Conservation (phyloP, 2,888 invertebrate genomes). For the Tiphia femorata region DNA sequence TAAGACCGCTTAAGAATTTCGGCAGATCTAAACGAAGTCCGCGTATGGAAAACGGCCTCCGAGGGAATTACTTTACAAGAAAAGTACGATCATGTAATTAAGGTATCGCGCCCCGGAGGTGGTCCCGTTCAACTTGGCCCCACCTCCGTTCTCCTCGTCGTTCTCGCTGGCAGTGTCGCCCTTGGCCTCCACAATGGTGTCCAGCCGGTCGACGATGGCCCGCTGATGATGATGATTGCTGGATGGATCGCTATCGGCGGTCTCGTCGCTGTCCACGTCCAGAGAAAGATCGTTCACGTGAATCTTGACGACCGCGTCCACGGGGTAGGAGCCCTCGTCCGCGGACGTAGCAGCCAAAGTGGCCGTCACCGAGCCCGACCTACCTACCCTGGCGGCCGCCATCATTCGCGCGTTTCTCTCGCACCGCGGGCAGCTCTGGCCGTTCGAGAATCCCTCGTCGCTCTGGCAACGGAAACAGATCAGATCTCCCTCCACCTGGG, state of each 20-base stretch:
- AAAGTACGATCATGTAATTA: slow-evolving; percentile 64
- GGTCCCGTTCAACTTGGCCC: slow-evolving; percentile 55
- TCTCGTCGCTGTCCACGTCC: slow-evolving; percentile 57
- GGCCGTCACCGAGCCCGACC: slow-evolving; percentile 24
- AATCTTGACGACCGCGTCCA: slow-evolving; percentile 59
- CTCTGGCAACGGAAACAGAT: slow-evolving; percentile 64
- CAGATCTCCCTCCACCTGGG: slow-evolving; percentile 58
- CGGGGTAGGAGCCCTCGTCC: slow-evolving; percentile 53
- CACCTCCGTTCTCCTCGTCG: slow-evolving; percentile 53
- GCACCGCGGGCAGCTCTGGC: slow-evolving; percentile 51
- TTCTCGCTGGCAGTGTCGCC: slow-evolving; percentile 57
- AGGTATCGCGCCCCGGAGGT: slow-evolving; percentile 56
- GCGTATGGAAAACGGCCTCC: too few species aligned
- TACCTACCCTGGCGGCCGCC: slow-evolving; percentile 23
- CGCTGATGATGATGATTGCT: slow-evolving; percentile 28
- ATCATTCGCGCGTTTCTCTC: slow-evolving; percentile 43
- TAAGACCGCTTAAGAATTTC: too few species aligned
- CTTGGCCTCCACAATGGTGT: slow-evolving; percentile 62
- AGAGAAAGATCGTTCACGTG: slow-evolving; percentile 57
- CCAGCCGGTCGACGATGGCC: slow-evolving; percentile 51
- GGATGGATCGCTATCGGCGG: slow-evolving; percentile 46
- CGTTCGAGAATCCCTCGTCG: slow-evolving; percentile 47
- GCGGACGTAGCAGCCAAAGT: slow-evolving; percentile 24
- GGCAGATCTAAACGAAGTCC: too few species aligned
- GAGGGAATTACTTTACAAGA: too few species aligned